Base-by-base conservation (phyloP, 2,797 vertebrate species). In the Eutrigla gurnardus region DNA sequence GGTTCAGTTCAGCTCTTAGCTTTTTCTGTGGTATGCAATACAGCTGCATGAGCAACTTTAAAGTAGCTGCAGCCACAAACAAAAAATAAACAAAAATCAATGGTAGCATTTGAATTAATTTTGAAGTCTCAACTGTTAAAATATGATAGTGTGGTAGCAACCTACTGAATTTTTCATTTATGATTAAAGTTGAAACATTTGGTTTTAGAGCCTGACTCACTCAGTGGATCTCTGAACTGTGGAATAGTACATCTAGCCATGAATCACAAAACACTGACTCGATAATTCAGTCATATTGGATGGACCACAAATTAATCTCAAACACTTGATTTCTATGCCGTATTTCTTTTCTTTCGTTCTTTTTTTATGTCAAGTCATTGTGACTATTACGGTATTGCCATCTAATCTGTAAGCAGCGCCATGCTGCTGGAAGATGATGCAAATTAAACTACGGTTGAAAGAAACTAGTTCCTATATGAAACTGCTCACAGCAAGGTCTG, bases 131-230 rank as follows among this genome's bases (percentile, higher is more conserved):
- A 18, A 11, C 45, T 58, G 14, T 36, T 12, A 7, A n/a, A 53
- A 37, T 7, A 10, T 10, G 42, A 36, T 17, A 3, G 6, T 5
- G 0, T 53, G 58, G 35, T 5, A 17, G 33, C 15, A 9, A 47
- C 35, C 50, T 40, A 7, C 9, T 59, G 46, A 33, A 35, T 54
- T 61, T 65, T 61, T 40, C 2, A 61, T 55, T 43, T 46, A 3
- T 52, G 36, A 64, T 60, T 39, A 35, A 58, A 61, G 7, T 58
- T 67, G 45, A 13, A 58, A 50, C 9, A 57, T 58, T 9, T 40
- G 7, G 39, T 76, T 64, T 67, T 60, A 8, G 17, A 69, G 18
- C 54, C 49, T 55, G 47, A 33, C 18, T 53, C 49, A 61, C 58
- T 39, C 7, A 65, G 36, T 49, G 5, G 39, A 40, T 33, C 11